Conservation (phyloP, 2,797 vertebrate species). For the Zenarchopterus dispar region DNA sequence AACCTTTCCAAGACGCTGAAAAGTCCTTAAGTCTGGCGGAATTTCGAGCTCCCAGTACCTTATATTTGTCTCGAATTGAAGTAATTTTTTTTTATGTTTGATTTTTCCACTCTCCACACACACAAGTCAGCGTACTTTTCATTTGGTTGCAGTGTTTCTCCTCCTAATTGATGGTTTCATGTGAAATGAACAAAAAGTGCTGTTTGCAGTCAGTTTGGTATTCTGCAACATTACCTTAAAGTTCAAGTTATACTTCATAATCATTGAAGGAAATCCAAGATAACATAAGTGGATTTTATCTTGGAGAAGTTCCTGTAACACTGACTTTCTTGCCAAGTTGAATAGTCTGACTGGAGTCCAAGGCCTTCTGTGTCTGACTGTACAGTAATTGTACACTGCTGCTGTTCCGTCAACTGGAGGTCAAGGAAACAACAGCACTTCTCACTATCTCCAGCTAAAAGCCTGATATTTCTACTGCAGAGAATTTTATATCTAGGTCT, state of each 20-base stretch:
- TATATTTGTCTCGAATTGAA: too few relatives aligned
- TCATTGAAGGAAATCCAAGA: constrained; percentile 33
- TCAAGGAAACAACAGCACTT: constrained; percentile 42
- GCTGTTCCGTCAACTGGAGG: constrained; percentile 20
- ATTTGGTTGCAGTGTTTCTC: neutral
- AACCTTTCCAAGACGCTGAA: neutral
- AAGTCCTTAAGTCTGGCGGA: too few relatives aligned
- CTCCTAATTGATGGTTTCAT: neutral
- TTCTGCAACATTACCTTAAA: constrained; percentile 16
- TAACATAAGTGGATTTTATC: constrained; percentile 40
- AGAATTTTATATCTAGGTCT: neutral
- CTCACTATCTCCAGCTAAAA: constrained; percentile 26
- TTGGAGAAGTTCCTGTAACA: constrained; percentile 12
- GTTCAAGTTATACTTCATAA: constrained; percentile 26
- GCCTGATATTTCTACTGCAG: constrained; percentile 7
- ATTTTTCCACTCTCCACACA: too few relatives aligned
- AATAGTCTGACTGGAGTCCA: constrained; percentile 41
- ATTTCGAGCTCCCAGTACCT: too few relatives aligned
- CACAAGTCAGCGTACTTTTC: neutral
- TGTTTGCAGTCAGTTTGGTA: neutral
- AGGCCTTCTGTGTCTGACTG: constrained; percentile 30
- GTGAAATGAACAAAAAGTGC: neutral
- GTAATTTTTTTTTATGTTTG: too few relatives aligned
- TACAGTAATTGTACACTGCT: neutral
- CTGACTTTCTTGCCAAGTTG: neutral